Evolutionary conservation across 2,113 vertebrate genomes (phyloP), one percentile per base, ranked within the genome.

Genomic region (Sakesphorus luctuosus): DNA sequence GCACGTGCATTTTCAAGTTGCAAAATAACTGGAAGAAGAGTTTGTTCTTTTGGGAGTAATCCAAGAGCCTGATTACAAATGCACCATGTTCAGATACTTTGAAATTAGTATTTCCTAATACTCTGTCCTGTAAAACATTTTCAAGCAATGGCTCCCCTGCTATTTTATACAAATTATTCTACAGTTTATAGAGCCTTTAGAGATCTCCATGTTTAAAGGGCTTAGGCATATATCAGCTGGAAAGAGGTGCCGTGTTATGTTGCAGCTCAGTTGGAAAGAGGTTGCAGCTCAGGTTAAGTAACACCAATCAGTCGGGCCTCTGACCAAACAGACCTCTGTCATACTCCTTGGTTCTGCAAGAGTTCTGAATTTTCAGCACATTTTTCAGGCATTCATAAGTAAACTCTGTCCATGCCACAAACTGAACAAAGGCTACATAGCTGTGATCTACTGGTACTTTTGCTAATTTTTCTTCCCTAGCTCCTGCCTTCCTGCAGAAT

Each of bases 1-100:
- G 38, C 15, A 38, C 2, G 0, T 16, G 33, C 2, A 0, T 55
- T 55, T 52, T 26, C 26, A 76, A 26, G 21, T 13, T 72, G 38
- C 3, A 44, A 53, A 71, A 43, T 23, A 84, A 44, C 11, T 65
- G 18, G 25, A 56, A 56, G 28, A 84, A 50, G 59, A 71, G 33
- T 58, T 78, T 35, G 9, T 5, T 68, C 13, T 40, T 53, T 91
- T 17, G 38, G 24, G 18, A 29, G 36, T 63, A 35, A 84, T 50
- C 29, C 38, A 75, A 75, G 13, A 92, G 3, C 25, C 43, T 90
- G 29, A 23, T 81, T 81, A 74, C 9, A 89, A 75, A 84, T n/a
- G 19, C 11, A 18, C 18, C 4, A 1, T 55, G 18, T 62, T 69
- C 59, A 65, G 18, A 47, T 23, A 28, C 47, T 75, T 93, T 31